A percentile compares a stretch with the other conserved stretches of the same genome.
Evolutionary conservation across 2,113 vertebrate genomes (phyloP).

Genomic region (Ahaetulla prasina): DNA sequence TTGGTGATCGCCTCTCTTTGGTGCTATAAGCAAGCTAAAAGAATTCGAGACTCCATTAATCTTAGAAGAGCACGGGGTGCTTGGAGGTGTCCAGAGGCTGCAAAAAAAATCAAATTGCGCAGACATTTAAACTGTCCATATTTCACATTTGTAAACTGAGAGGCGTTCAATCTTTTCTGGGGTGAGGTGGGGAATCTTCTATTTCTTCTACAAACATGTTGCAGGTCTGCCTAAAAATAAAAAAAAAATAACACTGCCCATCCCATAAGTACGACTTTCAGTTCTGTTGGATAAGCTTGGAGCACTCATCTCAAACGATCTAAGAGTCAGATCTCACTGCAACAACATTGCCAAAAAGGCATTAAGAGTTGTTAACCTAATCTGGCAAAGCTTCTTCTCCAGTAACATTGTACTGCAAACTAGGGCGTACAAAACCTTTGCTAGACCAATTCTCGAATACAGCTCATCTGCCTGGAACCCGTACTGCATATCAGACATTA

Average conservation of each 20-base stretch:
- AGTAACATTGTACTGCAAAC: too few species aligned
- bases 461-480: too few species aligned
- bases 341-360: too few species aligned
- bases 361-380: too few species aligned
- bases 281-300: not conserved
- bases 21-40: slow-evolving; percentile 67
- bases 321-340: too few species aligned
- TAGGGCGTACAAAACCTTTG: too few species aligned
- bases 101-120: slow-evolving; percentile 73
- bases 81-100: slow-evolving; percentile 65
- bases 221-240: slow-evolving; percentile 28
- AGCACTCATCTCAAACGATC: too few species aligned
- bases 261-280: not conserved
- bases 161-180: slow-evolving; percentile 71
- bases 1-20: slow-evolving; percentile 62
- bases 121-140: slow-evolving; percentile 73
- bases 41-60: slow-evolving; percentile 78
- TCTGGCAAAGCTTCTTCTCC: too few species aligned
- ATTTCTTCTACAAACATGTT: slow-evolving; percentile 53
- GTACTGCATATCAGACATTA: too few species aligned
- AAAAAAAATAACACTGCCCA: not conserved
- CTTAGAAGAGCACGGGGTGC: slow-evolving; percentile 59
- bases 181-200: slow-evolving; percentile 20
- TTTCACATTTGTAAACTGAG: slow-evolving; percentile 70
- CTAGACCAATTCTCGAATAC: too few species aligned